A percentile compares a stretch with the other conserved stretches of the same genome.
Conservation (phyloP, 2,888 invertebrate genomes). For the Penaeus monodon region DNA sequence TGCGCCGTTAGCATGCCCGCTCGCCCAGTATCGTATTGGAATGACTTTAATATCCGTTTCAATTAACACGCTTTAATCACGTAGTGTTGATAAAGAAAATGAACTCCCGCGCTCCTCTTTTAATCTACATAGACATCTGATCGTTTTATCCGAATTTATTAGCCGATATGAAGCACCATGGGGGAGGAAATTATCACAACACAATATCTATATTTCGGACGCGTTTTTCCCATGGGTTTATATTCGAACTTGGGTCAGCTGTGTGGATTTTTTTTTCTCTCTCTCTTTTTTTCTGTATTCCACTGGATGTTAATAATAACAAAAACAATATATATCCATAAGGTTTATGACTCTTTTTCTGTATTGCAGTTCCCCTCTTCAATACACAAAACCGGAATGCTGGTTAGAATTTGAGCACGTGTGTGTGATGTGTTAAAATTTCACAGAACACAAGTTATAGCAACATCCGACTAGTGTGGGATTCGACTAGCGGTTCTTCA, state of each 20-base stretch:
- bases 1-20: slow-evolving; percentile 48
- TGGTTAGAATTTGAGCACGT: slow-evolving; percentile 41
- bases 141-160: slow-evolving; percentile 53
- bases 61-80: slow-evolving; percentile 61
- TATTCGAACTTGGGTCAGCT: slow-evolving; percentile 38
- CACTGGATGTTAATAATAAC: no score
- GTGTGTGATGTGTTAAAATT: slow-evolving; percentile 53
- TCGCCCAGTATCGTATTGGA: slow-evolving; percentile 48
- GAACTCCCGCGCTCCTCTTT: slow-evolving; percentile 56
- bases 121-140: slow-evolving; percentile 57
- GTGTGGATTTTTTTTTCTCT: slow-evolving; percentile 20
- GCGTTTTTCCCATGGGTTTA: slow-evolving; percentile 43
- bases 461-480: slow-evolving; percentile 34
- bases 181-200: slow-evolving; percentile 53
- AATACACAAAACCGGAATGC: slow-evolving; percentile 24
- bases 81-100: slow-evolving; percentile 59
- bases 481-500: slow-evolving; percentile 15
- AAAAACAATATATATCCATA: no score
- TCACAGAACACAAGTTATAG: slow-evolving; percentile 50
- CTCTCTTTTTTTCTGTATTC: slow-evolving; percentile 6
- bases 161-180: slow-evolving; percentile 57
- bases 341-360: no score
- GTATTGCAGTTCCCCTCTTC: no score
- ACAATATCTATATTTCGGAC: slow-evolving; percentile 56
- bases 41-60: slow-evolving; percentile 61